Percentiles rank a stretch among this genome's conserved stretches.
These are phyloP conservation scores for Tipula confusa DNA, from an alignment of 2,888 invertebrate genomes.

Conservation along the genomic window DNA sequence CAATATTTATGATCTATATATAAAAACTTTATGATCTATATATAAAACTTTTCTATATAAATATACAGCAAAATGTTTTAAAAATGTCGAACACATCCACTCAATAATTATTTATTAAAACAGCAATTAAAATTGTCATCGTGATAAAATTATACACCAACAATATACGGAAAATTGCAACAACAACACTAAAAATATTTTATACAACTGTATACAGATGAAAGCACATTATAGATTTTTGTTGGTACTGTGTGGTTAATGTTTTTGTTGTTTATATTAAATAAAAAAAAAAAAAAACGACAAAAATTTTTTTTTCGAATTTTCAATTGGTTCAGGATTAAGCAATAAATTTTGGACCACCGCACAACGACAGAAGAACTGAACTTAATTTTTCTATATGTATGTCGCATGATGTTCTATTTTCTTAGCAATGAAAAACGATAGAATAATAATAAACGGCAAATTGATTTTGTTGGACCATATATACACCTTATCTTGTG, in stretches of 20 bases:
- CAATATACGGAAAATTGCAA: background rate
- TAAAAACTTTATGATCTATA: no score
- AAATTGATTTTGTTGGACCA: background rate
- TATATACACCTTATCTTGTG: background rate
- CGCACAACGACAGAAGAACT: background rate
- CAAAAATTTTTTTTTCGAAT: background rate
- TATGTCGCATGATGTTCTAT: no score
- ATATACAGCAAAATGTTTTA: background rate
- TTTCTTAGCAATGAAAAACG: no score
- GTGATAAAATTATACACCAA: background rate
- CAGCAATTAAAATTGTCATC: slow-evolving; percentile 3
- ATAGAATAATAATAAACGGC: no score
- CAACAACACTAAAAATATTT: no score
- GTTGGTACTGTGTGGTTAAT: background rate
- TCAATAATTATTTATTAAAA: slow-evolving; percentile 20
- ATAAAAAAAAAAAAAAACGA: background rate
- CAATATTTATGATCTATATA: no score
- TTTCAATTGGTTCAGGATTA: background rate
- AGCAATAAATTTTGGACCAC: background rate
- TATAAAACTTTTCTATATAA: no score
- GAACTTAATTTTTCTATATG: background rate
- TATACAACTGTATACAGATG: no score
- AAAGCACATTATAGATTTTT: background rate
- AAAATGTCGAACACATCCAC: background rate
- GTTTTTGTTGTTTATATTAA: background rate